Evolutionary conservation across 35 echinoderm and acorn worm species (phyloP), one percentile per base, ranked within the genome.

Genomic region (Heliocidaris tuberculata): DNA sequence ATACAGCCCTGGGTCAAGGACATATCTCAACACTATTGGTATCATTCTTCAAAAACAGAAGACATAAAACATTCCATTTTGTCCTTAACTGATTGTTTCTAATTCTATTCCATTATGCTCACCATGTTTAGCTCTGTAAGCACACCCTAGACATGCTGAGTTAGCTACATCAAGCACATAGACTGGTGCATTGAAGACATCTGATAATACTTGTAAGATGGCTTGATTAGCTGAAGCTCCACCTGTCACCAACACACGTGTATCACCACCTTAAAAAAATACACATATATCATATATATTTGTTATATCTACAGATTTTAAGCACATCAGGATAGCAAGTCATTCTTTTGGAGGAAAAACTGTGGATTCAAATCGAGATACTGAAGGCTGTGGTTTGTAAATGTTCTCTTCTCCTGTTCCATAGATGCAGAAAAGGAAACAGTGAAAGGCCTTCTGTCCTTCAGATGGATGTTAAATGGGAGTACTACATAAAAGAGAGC

Each of bases 71-170:
- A 48, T 21, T 31, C 9, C 94, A 16, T 42, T 95, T 13, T 9
- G 31, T 59, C 13, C 19, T 95, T 56, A 19, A 93, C 93, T 24
- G 16, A 85, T 93, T 32, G n/a, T 59, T 95, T 85, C 32, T 60
- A 60, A 13, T 59, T 54, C 11, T 94, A 30, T 93, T 42, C 35
- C 35, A 0, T 29, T 17, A 85, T 85, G 32, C 93, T 94, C 61
- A 99, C 96, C 98, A 97, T 99, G 98, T 93, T 97, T 97, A 56
- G 98, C 98, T 95, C 97, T 96, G 88, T 99, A 99, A 16, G 98
- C 98, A 94, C 94, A 97, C 88, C 96, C 98, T 31, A 99, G 94
- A 88, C 97, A 99, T 27, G 97, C 97, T 1, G 97, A 99, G 87
- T 99, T 97, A 27, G 96, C 90, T 31, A 97, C 97, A 97, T 97